These are phyloP conservation scores for Tympanuchus pallidicinctus DNA, from an alignment of 2,113 vertebrate genomes.

Conservation along the genomic window DNA sequence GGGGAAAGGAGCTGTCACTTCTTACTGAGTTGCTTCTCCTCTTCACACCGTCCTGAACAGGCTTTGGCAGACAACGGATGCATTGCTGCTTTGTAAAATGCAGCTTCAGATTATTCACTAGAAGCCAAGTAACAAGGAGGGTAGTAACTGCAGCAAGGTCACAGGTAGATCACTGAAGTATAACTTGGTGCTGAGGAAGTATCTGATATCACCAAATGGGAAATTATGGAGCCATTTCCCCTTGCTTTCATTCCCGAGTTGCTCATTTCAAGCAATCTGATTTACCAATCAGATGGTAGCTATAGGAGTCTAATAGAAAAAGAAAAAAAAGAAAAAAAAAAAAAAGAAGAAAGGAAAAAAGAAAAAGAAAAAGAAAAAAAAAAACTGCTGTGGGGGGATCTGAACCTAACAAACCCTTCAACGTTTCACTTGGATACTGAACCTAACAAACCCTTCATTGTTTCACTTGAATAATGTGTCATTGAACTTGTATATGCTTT, in stretches of 20 bases:
- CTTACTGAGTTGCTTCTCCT: background rate
- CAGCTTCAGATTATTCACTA: background rate
- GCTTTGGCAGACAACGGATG: background rate
- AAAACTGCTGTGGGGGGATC: too few species aligned
- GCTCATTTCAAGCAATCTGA: background rate
- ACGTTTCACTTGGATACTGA: too few species aligned
- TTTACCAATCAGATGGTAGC: background rate
- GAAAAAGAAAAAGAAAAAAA: too few species aligned
- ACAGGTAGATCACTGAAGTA: background rate
- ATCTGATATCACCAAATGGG: background rate
- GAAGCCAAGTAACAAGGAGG: background rate
- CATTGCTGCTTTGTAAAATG: background rate
- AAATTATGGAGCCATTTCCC: conserved; percentile 33
- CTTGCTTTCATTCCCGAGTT: conserved; percentile 2
- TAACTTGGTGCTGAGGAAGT: conserved; percentile 23
- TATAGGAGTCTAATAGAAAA: background rate
- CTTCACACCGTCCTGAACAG: fast-evolving
- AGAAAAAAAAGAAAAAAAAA: too few species aligned
- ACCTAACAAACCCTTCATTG: background rate
- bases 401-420: background rate
- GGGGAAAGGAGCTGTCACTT: background rate
- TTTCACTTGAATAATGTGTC: background rate
- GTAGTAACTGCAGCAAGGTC: background rate
- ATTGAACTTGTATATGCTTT: background rate
- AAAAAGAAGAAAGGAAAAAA: too few species aligned